phyloP scores from a whole-genome alignment of 1,140 invertebrate species.

The Macrotrachela quadricornifera region DNA sequence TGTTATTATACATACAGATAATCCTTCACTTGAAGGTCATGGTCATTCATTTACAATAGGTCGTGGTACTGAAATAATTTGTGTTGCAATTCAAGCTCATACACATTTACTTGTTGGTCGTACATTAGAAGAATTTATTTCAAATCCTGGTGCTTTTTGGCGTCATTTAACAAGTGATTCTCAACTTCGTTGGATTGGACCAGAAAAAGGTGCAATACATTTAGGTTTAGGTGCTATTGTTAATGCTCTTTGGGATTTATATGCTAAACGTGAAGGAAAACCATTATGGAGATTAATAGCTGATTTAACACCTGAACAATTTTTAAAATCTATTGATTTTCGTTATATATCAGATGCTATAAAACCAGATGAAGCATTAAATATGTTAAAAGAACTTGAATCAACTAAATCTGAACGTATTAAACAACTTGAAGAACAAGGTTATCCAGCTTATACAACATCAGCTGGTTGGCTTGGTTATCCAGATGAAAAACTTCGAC shows the following conservation, averaged over 20 bases:
- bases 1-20: slow-evolving; percentile 45
- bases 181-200: slow-evolving; percentile 75
- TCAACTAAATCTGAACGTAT: slow-evolving; percentile 34
- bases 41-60: slow-evolving; percentile 65
- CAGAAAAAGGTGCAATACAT: slow-evolving; percentile 72
- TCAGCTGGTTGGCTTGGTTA: slow-evolving; percentile 28
- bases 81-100: slow-evolving; percentile 46
- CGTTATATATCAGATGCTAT: slow-evolving; percentile 58
- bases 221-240: slow-evolving; percentile 62
- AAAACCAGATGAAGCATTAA: slow-evolving; percentile 54
- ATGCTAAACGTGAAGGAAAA: slow-evolving; percentile 58
- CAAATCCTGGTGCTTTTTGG: slow-evolving; percentile 55
- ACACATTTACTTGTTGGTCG: slow-evolving; percentile 43
- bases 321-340: slow-evolving; percentile 67
- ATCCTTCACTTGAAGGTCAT: slow-evolving; percentile 37
- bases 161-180: slow-evolving; percentile 56
- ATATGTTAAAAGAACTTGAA: slow-evolving; percentile 41
- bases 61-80: slow-evolving; percentile 58
- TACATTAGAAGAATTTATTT: slow-evolving; percentile 44
- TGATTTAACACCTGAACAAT: slow-evolving; percentile 55
- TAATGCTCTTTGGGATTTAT: slow-evolving; percentile 73
- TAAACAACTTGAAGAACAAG: slow-evolving; percentile 7
- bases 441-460: slow-evolving; percentile 26
- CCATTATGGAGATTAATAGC: slow-evolving; percentile 37
- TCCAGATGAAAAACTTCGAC: slow-evolving; percentile 22